A percentile compares a stretch with the other conserved stretches of the same genome.
Evolutionary conservation across 2,888 invertebrate species (phyloP).

Genomic region (Opisthograptis luteolata): DNA sequence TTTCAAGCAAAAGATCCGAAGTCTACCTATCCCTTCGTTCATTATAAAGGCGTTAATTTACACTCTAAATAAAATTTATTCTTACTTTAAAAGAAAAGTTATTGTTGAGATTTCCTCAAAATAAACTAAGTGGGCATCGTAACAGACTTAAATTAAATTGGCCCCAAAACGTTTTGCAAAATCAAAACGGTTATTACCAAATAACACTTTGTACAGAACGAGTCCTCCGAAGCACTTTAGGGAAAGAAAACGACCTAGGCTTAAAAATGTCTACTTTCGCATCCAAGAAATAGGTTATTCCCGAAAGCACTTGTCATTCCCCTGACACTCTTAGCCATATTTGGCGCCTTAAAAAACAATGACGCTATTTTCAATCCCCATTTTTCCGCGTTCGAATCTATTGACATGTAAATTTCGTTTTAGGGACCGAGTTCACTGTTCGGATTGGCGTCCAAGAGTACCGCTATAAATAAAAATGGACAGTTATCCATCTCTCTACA

Average conservation of each 20-base stretch:
- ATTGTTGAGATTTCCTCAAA: background rate
- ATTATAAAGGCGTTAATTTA: too few species aligned
- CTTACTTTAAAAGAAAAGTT: too few species aligned
- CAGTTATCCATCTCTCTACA: background rate
- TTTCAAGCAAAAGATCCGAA: too few species aligned
- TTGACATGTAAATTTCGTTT: conserved; percentile 42
- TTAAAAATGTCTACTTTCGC: conserved; percentile 9
- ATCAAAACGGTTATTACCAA: conserved; percentile 8
- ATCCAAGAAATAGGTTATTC: conserved; percentile 12
- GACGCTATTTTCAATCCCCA: conserved; percentile 32
- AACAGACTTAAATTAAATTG: background rate
- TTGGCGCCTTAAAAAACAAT: conserved; percentile 32
- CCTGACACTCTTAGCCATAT: conserved; percentile 4
- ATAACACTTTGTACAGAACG: conserved; percentile 12
- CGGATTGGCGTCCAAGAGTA: background rate
- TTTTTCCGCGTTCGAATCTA: conserved; percentile 30
- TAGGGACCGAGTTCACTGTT: conserved; percentile 17
- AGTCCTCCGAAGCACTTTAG: conserved; percentile 7
- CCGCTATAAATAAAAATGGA: background rate
- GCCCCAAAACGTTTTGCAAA: background rate
- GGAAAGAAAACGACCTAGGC: conserved; percentile 7
- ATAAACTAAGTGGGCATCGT: background rate
- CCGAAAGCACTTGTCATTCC: conserved; percentile 3
- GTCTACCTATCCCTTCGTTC: too few species aligned
- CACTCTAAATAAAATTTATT: too few species aligned